A percentile compares a stretch with the other conserved stretches of the same genome.
These are phyloP conservation scores for Dasyurus viverrinus DNA, from an alignment of 2,113 vertebrate species.

Conservation along the genomic window DNA sequence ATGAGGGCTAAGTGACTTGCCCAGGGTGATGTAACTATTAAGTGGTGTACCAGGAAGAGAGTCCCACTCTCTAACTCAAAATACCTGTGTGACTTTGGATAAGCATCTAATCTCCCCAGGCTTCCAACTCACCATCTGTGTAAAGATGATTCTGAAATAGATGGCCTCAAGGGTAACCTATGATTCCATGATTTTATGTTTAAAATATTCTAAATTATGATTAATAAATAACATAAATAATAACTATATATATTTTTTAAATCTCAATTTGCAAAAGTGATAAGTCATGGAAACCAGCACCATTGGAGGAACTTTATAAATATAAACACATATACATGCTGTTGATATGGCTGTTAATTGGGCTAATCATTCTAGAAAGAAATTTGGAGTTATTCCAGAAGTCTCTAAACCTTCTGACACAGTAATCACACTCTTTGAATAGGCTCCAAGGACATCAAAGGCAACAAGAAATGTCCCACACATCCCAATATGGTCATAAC, in stretches of 20 bases:
- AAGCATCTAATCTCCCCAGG: background rate
- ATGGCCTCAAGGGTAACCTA: background rate
- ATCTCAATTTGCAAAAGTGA: background rate
- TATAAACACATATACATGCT: background rate
- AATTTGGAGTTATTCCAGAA: background rate
- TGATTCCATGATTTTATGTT: too few relatives aligned
- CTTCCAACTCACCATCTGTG: conserved; percentile 1
- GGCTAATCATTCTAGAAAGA: background rate
- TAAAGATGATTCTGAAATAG: background rate
- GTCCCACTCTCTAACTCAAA: background rate
- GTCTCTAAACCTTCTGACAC: background rate
- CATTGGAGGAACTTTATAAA: background rate
- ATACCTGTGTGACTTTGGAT: background rate
- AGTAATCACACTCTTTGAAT: background rate
- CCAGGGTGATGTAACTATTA: too few relatives aligned
- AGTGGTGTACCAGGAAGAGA: too few relatives aligned
- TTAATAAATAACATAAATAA: too few relatives aligned
- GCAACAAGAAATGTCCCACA: background rate
- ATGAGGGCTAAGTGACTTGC: too few relatives aligned
- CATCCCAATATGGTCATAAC: background rate
- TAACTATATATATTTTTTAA: too few relatives aligned
- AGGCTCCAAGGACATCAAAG: background rate
- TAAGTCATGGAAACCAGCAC: background rate
- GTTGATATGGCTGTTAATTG: background rate
- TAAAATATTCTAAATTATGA: too few relatives aligned